A percentile compares a stretch with the other conserved stretches of the same genome.
Evolutionary conservation across 2,113 vertebrate genomes (phyloP).

Genomic region (Atrichornis clamosus): DNA sequence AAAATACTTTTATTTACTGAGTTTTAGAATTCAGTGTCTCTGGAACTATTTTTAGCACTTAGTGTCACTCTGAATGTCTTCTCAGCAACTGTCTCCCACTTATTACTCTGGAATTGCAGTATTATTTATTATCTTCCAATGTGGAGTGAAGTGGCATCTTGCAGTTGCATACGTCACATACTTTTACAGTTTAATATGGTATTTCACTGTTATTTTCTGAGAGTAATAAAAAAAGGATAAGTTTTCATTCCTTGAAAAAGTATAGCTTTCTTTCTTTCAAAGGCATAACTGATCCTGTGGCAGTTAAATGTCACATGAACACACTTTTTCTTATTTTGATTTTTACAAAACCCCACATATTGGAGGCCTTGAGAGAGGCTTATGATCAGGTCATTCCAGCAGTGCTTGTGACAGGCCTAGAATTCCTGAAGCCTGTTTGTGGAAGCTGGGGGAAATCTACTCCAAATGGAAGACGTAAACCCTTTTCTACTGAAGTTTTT

Average conservation of each 20-base stretch:
- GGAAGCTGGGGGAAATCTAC: neutral
- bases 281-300: neutral
- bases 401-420: neutral
- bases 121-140: conserved; percentile 55
- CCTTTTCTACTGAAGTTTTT: neutral
- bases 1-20: conserved; percentile 47
- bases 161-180: neutral
- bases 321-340: neutral
- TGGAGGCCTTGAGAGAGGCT: neutral
- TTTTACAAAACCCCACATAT: neutral
- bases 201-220: neutral
- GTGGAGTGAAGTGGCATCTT: neutral
- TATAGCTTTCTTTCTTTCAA: neutral
- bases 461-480: neutral
- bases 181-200: neutral
- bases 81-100: conserved; percentile 36
- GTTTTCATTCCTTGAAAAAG: neutral
- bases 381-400: neutral
- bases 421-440: neutral
- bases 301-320: neutral
- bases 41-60: conserved; percentile 58
- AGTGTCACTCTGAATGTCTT: neutral
- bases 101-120: conserved; percentile 42
- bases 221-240: neutral
- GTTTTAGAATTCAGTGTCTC: conserved; percentile 37